Percentiles rank a stretch among this genome's conserved stretches.
These are phyloP conservation scores for Eulemur rubriventer DNA, from an alignment of 2,797 vertebrate species.

Conservation along the genomic window DNA sequence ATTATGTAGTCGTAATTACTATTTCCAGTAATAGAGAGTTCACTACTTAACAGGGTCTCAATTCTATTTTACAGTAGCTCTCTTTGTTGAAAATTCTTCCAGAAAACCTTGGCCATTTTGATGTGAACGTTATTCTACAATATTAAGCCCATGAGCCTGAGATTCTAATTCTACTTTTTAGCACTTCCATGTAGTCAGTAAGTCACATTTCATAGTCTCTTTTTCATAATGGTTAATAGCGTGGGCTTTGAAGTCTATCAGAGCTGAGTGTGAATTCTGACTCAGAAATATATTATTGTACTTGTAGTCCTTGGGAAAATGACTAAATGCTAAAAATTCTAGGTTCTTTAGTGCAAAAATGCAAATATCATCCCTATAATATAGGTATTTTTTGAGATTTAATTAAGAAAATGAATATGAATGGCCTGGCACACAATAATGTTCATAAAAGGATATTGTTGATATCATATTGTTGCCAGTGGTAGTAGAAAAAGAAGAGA, in stretches of 20 bases:
- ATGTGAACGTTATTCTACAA: not conserved
- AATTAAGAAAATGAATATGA: constrained; percentile 22
- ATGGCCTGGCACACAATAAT: not conserved
- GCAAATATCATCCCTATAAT: not conserved
- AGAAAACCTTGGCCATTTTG: not conserved
- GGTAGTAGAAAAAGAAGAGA: not conserved
- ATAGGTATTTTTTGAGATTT: not conserved
- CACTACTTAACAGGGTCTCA: not conserved
- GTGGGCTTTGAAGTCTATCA: not conserved
- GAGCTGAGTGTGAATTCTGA: not conserved
- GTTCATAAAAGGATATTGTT: not conserved
- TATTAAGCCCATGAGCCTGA: not conserved
- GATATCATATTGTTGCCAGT: not conserved
- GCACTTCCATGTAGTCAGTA: not conserved
- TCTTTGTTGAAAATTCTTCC: not conserved
- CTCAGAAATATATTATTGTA: not conserved
- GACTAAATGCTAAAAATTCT: not conserved
- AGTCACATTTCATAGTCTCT: not conserved
- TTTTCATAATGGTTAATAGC: not conserved
- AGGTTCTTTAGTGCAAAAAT: not conserved
- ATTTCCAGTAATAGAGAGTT: not conserved
- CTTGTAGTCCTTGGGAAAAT: not conserved
- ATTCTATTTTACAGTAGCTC: not conserved
- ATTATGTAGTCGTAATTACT: not conserved
- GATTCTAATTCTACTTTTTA: not conserved